A percentile compares a stretch with the other conserved stretches of the same genome.
Evolutionary conservation across 1,140 invertebrate species (phyloP).

Genomic region (Drosophila pachea): DNA sequence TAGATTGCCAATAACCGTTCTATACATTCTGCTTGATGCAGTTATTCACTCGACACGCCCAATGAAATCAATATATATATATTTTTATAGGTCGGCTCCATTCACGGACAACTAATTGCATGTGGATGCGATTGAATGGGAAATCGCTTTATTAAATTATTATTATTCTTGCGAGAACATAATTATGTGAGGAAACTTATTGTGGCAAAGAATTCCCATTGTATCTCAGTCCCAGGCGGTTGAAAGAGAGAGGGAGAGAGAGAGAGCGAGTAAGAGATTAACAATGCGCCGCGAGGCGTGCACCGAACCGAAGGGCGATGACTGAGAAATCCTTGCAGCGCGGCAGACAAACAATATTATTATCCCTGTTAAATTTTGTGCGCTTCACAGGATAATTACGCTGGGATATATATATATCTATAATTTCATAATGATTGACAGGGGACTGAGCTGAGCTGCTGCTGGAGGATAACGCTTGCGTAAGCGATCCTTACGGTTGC

Average conservation of each 20-base stretch:
- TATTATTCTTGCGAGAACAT: constrained; percentile 18
- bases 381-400: constrained; percentile 56
- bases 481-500: neutral
- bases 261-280: constrained; percentile 9
- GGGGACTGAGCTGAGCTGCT: constrained; percentile 29
- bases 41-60: too few species aligned
- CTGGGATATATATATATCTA: constrained; percentile 21
- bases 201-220: constrained; percentile 32
- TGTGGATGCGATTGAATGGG: constrained; percentile 16
- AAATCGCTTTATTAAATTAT: constrained; percentile 43
- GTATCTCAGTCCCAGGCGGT: constrained; percentile 31
- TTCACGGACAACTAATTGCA: neutral
- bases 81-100: neutral
- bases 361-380: constrained; percentile 65
- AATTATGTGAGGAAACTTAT: constrained; percentile 31
- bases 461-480: constrained; percentile 9
- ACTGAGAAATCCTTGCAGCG: constrained; percentile 16
- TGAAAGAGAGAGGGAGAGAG: constrained; percentile 16
- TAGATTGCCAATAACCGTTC: too few species aligned
- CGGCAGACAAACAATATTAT: constrained; percentile 41
- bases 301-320: constrained; percentile 3
- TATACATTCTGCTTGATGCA: too few species aligned
- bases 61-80: neutral
- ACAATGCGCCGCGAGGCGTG: constrained; percentile 31
- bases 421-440: constrained; percentile 66